These are phyloP conservation scores for Zaprionus capensis DNA, from an alignment of 1,140 invertebrate species.

Conservation along the genomic window DNA sequence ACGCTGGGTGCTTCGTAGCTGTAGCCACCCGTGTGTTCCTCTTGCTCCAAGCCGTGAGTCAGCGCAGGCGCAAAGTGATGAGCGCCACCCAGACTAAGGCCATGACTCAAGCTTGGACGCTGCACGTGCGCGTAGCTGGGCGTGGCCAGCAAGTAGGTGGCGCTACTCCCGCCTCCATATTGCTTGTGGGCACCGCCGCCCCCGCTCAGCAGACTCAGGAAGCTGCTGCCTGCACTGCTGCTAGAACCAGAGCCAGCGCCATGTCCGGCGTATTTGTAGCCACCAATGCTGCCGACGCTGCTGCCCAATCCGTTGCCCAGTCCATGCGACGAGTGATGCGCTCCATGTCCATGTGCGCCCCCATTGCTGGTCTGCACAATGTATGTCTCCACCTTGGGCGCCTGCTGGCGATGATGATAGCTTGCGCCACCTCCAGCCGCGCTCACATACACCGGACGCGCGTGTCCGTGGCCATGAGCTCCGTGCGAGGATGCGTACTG, in stretches of 20 bases:
- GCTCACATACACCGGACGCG: slow-evolving; percentile 36
- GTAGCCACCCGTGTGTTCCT: slow-evolving; percentile 48
- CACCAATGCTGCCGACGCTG: slow-evolving; percentile 10
- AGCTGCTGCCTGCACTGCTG: slow-evolving; percentile 5
- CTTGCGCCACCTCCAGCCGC: slow-evolving; percentile 8
- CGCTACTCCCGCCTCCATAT: slow-evolving; percentile 13
- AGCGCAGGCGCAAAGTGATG: slow-evolving; percentile 27
- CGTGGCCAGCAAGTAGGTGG: slow-evolving; percentile 54
- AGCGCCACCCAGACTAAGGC: neutral
- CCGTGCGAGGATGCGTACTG: slow-evolving; percentile 17
- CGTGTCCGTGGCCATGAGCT: slow-evolving; percentile 32
- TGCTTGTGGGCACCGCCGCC: slow-evolving; percentile 47
- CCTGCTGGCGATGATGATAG: slow-evolving; percentile 35
- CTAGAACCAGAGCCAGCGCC: neutral
- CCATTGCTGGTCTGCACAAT: slow-evolving; percentile 61
- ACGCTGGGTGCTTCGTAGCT: slow-evolving; percentile 53
- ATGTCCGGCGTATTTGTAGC: slow-evolving; percentile 33
- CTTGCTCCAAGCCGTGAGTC: slow-evolving; percentile 31
- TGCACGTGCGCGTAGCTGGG: slow-evolving; percentile 36
- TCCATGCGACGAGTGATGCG: slow-evolving; percentile 1
- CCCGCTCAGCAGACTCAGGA: slow-evolving; percentile 20
- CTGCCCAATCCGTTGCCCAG: slow-evolving; percentile 22
- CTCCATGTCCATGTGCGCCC: slow-evolving; percentile 3
- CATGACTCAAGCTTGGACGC: slow-evolving; percentile 1
- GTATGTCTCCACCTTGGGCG: slow-evolving; percentile 69